Evolutionary conservation across 2,888 invertebrate genomes (phyloP), one percentile per base, ranked within the genome.

Genomic region (Lysandra bellargus): DNA sequence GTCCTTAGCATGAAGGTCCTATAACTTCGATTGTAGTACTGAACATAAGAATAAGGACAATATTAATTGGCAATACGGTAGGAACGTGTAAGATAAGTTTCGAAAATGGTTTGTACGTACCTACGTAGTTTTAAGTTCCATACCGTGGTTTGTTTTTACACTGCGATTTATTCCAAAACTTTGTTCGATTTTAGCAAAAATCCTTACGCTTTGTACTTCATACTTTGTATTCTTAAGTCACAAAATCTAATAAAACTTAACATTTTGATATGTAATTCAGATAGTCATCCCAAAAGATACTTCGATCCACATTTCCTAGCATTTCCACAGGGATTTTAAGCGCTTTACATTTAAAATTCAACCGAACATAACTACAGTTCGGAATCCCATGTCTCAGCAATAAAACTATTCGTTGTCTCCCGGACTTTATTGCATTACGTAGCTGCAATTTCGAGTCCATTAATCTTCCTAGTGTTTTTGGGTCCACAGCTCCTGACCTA

Each of bases 371-470:
- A 89, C 88, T 88, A 85, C 82, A 83, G 81, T 83, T 80, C 78
- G 81, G 84, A 85, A 84, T 83, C 84, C 85, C 85, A 83, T 86
- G 86, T 87, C 86, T 88, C 86, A 86, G 86, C 88, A 88, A 90
- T 91, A 91, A 90, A 91, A 90, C 85, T 86, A 88, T 87, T 86
- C 84, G 86, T 76, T 85, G 86, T 88, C 87, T 85, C 84, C 87
- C 83, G 84, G 86, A 87, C 90, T 91, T 92, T 92, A 93, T 91
- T 92, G 90, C 91, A 89, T 88, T 87, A 85, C 88, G 87, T 88
- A 86, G 89, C 90, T 92, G 93, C 92, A 92, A 93, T 93, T 93
- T 92, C 90, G 90, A 89, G 88, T 88, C 91, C 91, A 93, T 94
- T 93, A 91, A 94, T 93, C 92, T 93, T 90, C 89, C 87, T 85